phyloP scores from a whole-genome alignment of 2,113 vertebrate species.

The Hiodon tergisus region DNA sequence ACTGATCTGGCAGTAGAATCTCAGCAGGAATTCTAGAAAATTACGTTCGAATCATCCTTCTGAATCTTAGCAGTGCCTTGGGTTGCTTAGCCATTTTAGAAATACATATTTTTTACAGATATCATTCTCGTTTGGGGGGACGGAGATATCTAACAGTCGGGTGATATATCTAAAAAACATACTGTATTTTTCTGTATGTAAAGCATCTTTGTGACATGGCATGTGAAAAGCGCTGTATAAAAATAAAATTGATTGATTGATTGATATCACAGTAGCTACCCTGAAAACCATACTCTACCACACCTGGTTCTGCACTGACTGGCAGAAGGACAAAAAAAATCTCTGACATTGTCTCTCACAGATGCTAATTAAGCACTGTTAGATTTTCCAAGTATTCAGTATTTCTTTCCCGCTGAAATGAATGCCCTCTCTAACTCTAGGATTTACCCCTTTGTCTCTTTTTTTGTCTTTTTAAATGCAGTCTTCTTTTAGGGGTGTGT shows the following conservation, averaged over 20 bases:
- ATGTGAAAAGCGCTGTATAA: too few relatives aligned
- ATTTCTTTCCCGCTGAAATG: conserved; percentile 24
- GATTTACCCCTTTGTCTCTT: conserved; percentile 28
- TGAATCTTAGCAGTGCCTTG: conserved; percentile 48
- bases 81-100: conserved; percentile 17
- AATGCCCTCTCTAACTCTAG: conserved; percentile 40
- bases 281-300: too few relatives aligned
- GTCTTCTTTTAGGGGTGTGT: conserved; percentile 50
- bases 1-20: not conserved
- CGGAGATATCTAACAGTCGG: too few relatives aligned
- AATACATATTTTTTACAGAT: not conserved
- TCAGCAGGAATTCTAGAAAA: not conserved
- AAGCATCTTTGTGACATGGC: too few relatives aligned
- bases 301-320: too few relatives aligned
- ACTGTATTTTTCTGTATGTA: too few relatives aligned
- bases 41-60: not conserved
- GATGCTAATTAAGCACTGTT: conserved; percentile 45
- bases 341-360: conserved; percentile 19
- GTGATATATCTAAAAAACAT: too few relatives aligned
- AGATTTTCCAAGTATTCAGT: conserved; percentile 38
- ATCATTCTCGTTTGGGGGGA: too few relatives aligned
- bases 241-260: too few relatives aligned
- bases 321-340: too few relatives aligned
- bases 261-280: too few relatives aligned
- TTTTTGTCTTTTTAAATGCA: conserved; percentile 49